These are phyloP conservation scores for Apomyelois bistriatella DNA, from an alignment of 2,888 invertebrate genomes.

Conservation along the genomic window DNA sequence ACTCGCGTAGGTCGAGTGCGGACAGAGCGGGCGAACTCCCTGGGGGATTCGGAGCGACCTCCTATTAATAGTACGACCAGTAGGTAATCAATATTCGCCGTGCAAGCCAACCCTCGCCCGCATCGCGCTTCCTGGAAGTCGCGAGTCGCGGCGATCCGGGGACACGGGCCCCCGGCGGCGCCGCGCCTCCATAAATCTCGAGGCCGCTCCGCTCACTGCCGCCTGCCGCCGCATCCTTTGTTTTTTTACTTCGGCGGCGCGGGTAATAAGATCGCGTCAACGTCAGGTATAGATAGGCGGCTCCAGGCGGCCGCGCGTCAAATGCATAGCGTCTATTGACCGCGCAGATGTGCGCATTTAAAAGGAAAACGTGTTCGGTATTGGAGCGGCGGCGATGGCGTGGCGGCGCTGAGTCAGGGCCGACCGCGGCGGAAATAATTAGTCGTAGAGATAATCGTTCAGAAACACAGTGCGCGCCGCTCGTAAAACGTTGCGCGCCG, in stretches of 20 bases:
- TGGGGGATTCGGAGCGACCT: conserved; percentile 38
- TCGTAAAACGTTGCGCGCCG: conserved; percentile 21
- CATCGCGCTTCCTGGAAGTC: conserved; percentile 63
- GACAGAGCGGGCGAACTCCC: conserved; percentile 34
- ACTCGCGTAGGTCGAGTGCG: conserved; percentile 36
- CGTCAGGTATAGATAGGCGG: conserved; percentile 62
- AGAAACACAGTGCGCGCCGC: conserved; percentile 32
- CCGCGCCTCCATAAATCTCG: conserved; percentile 61
- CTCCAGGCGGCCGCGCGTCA: conserved; percentile 34
- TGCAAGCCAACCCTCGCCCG: conserved; percentile 55
- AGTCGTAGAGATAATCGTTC: conserved; percentile 55
- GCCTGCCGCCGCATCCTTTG: conserved; percentile 56
- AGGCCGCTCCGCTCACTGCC: conserved; percentile 25
- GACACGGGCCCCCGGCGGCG: conserved; percentile 61
- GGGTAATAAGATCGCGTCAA: conserved; percentile 72
- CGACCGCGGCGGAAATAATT: conserved; percentile 49
- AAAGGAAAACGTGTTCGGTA: conserved; percentile 26
- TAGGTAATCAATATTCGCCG: conserved; percentile 69
- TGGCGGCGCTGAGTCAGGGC: conserved; percentile 27
- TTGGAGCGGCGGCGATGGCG: conserved; percentile 14
- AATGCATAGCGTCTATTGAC: conserved; percentile 47
- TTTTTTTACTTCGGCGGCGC: conserved; percentile 51
- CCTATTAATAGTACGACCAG: conserved; percentile 65
- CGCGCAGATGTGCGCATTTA: conserved; percentile 47
- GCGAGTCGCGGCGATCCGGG: conserved; percentile 39